Base-by-base conservation (phyloP, 2,888 invertebrate genomes). In the Entomobrya proxima region DNA sequence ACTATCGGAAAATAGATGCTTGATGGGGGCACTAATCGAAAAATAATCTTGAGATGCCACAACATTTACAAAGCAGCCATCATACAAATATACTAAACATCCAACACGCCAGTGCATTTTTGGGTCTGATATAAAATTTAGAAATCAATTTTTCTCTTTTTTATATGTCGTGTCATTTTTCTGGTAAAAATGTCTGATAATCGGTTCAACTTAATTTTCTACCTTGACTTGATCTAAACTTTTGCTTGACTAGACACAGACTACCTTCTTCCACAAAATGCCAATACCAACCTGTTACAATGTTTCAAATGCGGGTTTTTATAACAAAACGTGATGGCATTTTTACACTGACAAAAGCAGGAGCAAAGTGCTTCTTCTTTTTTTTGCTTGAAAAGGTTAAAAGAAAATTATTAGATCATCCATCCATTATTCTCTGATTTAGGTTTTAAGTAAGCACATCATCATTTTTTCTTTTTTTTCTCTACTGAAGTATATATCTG, bases 21-120 rank as follows among this genome's bases (percentile, higher is more conserved):
- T 27, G 30, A 47, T 72, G 72, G 24, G 44, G 27, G 78, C 11
- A 64, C 35, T 79, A 79, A 79, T 79, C 78, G 37, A 27, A 32
- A 79, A 67, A 55, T 79, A 87, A 87, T 87, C 85, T 87, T 85
- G 27, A 79, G 72, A 74, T 87, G 87, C 87, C 87, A 87, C 84
- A 87, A 87, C 85, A 87, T 87, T 87, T 87, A 85, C 82, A 64
- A 87, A 84, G 83, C 76, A 78, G 21, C 35, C 35, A 75, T 76
- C 75, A 83, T 18, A 18, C 74, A 79, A 13, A 40, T 1, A 30
- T 2, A 9, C 15, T 15, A 15, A 21, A 21, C 55, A n/a, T 2
- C 21, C 24, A 21, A 2, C 2, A 9, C 44, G 13, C 13, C 44
- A 40, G n/a, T 77, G 40, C 13, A 37, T 72, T 50, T 76, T 52